Percentiles rank a stretch among this genome's conserved stretches.
Evolutionary conservation across 2,113 vertebrate species (phyloP).

Genomic region (Ardeotis arabs): DNA sequence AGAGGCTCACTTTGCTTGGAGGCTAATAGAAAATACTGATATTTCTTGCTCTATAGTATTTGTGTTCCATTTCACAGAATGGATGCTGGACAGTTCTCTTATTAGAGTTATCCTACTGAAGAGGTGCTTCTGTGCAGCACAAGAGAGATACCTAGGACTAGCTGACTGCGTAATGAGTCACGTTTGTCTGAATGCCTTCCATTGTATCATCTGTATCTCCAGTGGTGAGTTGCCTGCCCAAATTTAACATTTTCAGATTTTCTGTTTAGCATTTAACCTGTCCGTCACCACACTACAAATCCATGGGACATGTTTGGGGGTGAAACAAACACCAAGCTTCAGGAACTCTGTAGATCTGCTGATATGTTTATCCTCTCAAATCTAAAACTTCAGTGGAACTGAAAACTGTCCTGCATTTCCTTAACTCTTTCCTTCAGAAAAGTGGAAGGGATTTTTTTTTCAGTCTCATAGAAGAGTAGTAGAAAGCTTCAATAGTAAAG

Average conservation of each 20-base stretch:
- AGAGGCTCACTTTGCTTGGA: neutral
- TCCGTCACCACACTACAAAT: neutral
- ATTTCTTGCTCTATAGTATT: neutral
- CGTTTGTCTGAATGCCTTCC: neutral
- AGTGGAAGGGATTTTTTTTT: neutral
- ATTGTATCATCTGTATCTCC: neutral
- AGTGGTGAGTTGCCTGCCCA: neutral
- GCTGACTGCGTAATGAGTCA: neutral
- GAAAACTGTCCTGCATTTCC: neutral
- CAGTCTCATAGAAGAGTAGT: neutral
- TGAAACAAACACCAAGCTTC: neutral
- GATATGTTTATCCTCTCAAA: neutral
- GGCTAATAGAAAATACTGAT: neutral
- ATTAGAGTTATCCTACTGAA: neutral
- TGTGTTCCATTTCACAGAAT: neutral
- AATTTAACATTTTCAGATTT: neutral
- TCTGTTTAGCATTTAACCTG: neutral
- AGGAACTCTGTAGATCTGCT: neutral
- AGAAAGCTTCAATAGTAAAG: neutral
- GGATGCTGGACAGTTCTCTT: neutral
- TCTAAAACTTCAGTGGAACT: neutral
- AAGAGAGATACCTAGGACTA: neutral
- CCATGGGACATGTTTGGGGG: neutral
- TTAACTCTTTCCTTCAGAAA: neutral
- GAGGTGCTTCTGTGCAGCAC: neutral